Conservation (phyloP, 2,797 vertebrate genomes). For the Triplophysa bombifrons region DNA sequence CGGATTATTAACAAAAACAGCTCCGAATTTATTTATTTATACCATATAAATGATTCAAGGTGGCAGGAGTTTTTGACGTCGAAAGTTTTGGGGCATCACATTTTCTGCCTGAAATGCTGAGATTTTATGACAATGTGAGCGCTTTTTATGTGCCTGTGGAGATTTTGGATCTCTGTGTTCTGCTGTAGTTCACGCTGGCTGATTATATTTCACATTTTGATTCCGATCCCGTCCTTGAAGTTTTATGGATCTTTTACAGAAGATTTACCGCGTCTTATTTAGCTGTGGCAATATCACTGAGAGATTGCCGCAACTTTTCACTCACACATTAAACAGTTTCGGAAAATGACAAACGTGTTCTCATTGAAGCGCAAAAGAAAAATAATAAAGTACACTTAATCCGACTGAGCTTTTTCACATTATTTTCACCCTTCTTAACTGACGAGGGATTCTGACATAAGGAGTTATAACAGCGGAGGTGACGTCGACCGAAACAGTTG, state of each 20-base stretch:
- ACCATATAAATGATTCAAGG: conserved; percentile 9
- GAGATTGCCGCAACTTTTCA: conserved; percentile 40
- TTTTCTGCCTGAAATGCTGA: conserved; percentile 45
- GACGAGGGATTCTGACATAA: conserved; percentile 28
- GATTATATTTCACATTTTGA: conserved; percentile 60
- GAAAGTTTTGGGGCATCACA: conserved; percentile 44
- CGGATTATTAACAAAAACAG: conserved; percentile 31
- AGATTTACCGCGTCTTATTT: conserved; percentile 55
- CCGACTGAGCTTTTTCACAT: background rate
- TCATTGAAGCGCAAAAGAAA: conserved; percentile 37
- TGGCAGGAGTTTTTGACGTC: conserved; percentile 28
- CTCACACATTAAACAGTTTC: conserved; percentile 43
- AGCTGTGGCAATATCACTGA: conserved; percentile 37
- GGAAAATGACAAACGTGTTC: conserved; percentile 28
- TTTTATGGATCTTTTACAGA: conserved; percentile 59
- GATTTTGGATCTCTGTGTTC: conserved; percentile 54
- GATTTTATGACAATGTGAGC: conserved; percentile 42
- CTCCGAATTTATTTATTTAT: conserved; percentile 21
- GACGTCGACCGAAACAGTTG: conserved; percentile 42
- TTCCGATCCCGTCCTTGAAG: conserved; percentile 55
- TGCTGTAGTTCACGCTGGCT: conserved; percentile 55
- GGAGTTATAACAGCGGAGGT: conserved; percentile 46
- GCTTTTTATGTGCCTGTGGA: conserved; percentile 58
- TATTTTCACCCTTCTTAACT: conserved; percentile 23
- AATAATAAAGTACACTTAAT: conserved; percentile 9